A percentile compares a stretch with the other conserved stretches of the same genome.
phyloP scores from a whole-genome alignment of 2,797 vertebrate species.

The Gobionotothen gibberifrons region DNA sequence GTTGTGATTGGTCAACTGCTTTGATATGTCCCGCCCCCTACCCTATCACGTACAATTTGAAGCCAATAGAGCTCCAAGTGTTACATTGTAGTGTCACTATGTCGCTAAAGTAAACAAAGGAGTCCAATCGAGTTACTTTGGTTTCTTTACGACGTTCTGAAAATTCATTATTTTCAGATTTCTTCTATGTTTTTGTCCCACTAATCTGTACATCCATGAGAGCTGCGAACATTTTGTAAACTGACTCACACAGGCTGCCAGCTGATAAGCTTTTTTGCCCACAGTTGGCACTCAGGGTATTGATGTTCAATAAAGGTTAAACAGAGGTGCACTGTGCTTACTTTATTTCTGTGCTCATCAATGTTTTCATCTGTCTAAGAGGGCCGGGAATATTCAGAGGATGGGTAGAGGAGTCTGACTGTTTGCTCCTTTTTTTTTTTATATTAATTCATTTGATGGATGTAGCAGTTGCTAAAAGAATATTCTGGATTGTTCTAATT shows the following conservation, averaged over 20 bases:
- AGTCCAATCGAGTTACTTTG: not conserved
- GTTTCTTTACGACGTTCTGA: not conserved
- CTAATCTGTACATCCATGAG: not conserved
- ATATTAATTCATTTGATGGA: conserved; percentile 3
- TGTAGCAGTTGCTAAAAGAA: not conserved
- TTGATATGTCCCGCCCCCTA: too few relatives aligned
- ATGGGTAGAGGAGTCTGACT: not conserved
- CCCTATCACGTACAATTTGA: too few relatives aligned
- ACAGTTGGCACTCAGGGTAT: conserved; percentile 19
- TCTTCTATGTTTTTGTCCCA: not conserved
- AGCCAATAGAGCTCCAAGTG: too few relatives aligned
- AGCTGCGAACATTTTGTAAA: conserved; percentile 7
- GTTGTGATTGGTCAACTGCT: too few relatives aligned
- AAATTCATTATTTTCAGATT: not conserved
- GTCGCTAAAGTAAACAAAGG: too few relatives aligned
- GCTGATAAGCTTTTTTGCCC: conserved; percentile 35
- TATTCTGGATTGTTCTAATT: not conserved
- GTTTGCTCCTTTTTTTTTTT: conserved; percentile 4
- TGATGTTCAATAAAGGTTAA: conserved; percentile 33
- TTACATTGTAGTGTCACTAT: too few relatives aligned
- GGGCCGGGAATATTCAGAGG: not conserved
- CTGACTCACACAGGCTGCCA: not conserved
- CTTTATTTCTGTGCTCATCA: conserved; percentile 23
- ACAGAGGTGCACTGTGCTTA: not conserved
- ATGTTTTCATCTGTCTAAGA: conserved; percentile 14